Percentiles rank a stretch among this genome's conserved stretches.
phyloP scores from a whole-genome alignment of 2,113 vertebrate species.

The Chelonoidis abingdonii region DNA sequence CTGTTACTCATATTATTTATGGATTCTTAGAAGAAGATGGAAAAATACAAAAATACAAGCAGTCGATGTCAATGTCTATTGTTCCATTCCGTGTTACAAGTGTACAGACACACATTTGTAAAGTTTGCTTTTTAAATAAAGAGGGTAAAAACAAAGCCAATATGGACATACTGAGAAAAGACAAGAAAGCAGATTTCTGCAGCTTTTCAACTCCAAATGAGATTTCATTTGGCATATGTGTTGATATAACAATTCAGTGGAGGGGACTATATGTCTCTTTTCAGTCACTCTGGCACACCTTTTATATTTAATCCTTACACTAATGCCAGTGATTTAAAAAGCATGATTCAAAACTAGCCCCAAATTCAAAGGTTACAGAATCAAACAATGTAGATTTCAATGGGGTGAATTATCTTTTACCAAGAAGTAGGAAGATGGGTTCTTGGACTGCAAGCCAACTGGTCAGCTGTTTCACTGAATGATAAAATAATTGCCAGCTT shows the following conservation, averaged over 20 bases:
- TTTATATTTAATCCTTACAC: neutral
- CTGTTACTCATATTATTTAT: neutral
- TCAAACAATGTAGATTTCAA: neutral
- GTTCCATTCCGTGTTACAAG: neutral
- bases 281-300: neutral
- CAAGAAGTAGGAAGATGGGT: neutral
- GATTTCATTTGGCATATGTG: neutral
- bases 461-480: conserved; percentile 24
- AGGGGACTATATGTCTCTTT: neutral
- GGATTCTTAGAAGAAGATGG: neutral
- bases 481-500: neutral
- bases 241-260: neutral
- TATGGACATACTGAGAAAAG: no score
- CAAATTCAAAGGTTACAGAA: neutral
- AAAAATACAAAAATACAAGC: neutral
- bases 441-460: neutral
- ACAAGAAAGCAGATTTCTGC: neutral
- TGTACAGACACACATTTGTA: neutral
- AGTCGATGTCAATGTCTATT: neutral
- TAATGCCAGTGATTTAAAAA: neutral
- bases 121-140: neutral
- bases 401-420: neutral
- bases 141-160: neutral
- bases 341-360: neutral
- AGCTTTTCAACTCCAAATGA: neutral